Base-by-base conservation (phyloP, 2,797 vertebrate species). In the Todus mexicanus region DNA sequence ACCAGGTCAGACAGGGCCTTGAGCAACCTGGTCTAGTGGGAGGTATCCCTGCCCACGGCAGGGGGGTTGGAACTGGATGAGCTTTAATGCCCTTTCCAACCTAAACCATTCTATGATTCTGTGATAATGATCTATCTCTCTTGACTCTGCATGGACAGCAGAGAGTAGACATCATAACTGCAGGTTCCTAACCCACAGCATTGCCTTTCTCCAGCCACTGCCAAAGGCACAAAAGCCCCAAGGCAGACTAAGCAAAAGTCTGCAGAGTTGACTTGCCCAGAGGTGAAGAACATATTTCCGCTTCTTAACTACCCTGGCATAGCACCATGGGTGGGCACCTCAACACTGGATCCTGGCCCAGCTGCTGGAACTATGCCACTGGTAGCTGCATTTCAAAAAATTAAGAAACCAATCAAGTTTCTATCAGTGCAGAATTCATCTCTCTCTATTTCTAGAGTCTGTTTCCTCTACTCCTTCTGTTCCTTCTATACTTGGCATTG, bases 351-450 rank as follows among this genome's bases (percentile, higher is more conserved):
- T 45, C 22, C 81, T 26, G 51, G 74, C 61, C 74, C 76, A 84
- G 88, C 54, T 79, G 53, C 75, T 80, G 89, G 91, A 87, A 27
- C 5, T 13, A n/a, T 68, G 87, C 70, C 84, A 71, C 26, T 33
- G 72, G 66, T 88, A 94, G 85, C 79, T 87, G 88, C 51, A 22
- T 27, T 51, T 83, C 35, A 21, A 47, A 91, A 91, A 93, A n/a
- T 72, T 33, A 26, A 47, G 51, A 65, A 75, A 25, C 15, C 18
- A 87, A 10, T 26, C 57, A 54, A 35, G 35, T 59, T 91, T 61
- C 65, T 70, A 2, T 18, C 42, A 69, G 54, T 3, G 10, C 66
- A 45, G 85, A 88, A 68, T 65, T 63, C 18, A 48, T 56, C 45
- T 50, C 25, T 1, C 43, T 8, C 51, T 66, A 3, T 73, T 92